Evolutionary conservation across 2,797 vertebrate genomes (phyloP).

Genomic region (Danio kyathit): DNA sequence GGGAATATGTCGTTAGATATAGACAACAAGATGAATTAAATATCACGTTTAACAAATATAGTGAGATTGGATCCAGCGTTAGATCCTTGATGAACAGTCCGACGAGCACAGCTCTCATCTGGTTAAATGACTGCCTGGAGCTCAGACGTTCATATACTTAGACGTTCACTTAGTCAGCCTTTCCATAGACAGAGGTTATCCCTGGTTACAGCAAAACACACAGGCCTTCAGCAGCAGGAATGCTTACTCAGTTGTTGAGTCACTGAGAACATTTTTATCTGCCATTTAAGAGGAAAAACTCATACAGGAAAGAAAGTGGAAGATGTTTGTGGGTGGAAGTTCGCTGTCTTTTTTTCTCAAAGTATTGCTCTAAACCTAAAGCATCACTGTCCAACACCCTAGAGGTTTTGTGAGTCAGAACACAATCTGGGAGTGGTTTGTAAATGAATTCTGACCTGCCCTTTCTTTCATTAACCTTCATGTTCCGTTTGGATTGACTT

Average conservation of each 20-base stretch:
- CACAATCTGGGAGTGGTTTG: slow-evolving; percentile 6
- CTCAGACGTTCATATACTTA: no score
- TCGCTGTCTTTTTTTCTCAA: neutral
- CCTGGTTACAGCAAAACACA: slow-evolving; percentile 71
- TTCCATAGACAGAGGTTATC: slow-evolving; percentile 64
- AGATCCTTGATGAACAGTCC: no score
- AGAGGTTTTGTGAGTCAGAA: slow-evolving; percentile 19
- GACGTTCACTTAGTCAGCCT: no score
- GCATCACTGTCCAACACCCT: neutral
- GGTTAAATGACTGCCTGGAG: no score
- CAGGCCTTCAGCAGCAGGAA: slow-evolving; percentile 66
- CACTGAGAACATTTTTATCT: slow-evolving; percentile 67
- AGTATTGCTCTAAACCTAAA: neutral
- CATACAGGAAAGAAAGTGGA: slow-evolving; percentile 14
- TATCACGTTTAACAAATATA: no score
- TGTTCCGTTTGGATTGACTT: slow-evolving; percentile 7
- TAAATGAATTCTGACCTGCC: neutral
- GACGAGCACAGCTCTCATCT: no score
- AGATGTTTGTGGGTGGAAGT: slow-evolving; percentile 13
- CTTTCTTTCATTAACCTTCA: neutral
- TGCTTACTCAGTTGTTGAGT: slow-evolving; percentile 67
- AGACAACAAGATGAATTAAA: no score
- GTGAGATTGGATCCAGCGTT: no score
- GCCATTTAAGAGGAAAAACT: slow-evolving; percentile 22
- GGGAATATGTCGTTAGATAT: no score